Conservation (phyloP, 2,113 vertebrate genomes). For the Sciurus niger region DNA sequence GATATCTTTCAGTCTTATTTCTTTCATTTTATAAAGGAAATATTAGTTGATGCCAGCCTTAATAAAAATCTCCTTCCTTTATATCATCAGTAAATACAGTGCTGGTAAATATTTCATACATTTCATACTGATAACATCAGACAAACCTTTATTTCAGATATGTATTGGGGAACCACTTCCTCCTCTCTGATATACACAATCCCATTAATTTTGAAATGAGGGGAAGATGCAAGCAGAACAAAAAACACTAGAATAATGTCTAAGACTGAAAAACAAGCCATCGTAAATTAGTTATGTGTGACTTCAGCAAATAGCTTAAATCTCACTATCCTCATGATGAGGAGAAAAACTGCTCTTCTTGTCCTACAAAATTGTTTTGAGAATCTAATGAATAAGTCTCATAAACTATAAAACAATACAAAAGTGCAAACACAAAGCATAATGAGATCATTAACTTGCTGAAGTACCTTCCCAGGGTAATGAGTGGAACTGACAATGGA, state of each 20-base stretch:
- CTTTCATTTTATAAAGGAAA: background rate
- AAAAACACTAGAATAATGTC: background rate
- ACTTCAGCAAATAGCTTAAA: background rate
- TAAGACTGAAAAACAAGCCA: background rate
- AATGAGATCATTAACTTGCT: background rate
- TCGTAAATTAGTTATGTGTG: background rate
- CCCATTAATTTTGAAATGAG: background rate
- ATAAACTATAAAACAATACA: background rate
- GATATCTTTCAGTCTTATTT: background rate
- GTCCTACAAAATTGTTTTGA: background rate
- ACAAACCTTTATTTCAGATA: background rate
- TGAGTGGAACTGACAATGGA: background rate
- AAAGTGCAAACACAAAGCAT: background rate
- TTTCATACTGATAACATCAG: background rate
- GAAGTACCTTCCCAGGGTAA: background rate
- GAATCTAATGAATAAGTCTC: background rate
- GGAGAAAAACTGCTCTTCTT: background rate
- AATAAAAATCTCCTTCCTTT: background rate
- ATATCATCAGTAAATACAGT: background rate
- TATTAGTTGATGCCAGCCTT: background rate
- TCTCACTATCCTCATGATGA: background rate
- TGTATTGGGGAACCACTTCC: background rate
- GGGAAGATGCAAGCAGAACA: background rate
- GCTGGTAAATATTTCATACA: background rate
- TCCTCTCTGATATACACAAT: background rate